These are phyloP conservation scores for Umimayanthus chanpuru DNA, from an alignment of 92 coral and sea anemone genomes.

Conservation along the genomic window DNA sequence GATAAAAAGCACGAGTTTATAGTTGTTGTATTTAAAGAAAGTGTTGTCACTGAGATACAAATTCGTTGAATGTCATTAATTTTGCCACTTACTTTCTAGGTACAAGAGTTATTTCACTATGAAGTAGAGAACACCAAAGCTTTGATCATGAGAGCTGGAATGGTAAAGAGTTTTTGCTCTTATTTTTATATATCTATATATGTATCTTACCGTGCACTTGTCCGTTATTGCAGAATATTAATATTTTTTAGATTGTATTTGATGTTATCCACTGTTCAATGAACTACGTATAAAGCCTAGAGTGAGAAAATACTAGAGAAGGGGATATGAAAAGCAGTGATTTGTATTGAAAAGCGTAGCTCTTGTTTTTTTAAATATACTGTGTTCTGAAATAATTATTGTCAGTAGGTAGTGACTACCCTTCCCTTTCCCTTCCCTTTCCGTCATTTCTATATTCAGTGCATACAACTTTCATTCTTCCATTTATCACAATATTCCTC, in stretches of 20 bases:
- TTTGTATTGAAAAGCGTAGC: too few species aligned
- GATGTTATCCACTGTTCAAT: too few species aligned
- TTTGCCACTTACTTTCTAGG: constrained; percentile 44
- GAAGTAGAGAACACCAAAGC: constrained; percentile 88
- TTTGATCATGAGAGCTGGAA: constrained; percentile 82
- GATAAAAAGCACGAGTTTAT: too few species aligned
- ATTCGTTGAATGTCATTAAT: too few species aligned
- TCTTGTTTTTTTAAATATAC: background rate
- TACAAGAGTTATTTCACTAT: constrained; percentile 93
- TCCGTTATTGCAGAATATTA: background rate
- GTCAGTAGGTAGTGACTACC: background rate
- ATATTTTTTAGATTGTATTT: background rate
- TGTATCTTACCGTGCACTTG: too few species aligned
- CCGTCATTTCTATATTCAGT: too few species aligned
- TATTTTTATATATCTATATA: background rate
- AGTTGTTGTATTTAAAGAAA: too few species aligned
- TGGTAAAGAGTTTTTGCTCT: constrained; percentile 50
- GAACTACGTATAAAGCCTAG: too few species aligned
- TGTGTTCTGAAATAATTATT: background rate
- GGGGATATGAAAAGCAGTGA: background rate
- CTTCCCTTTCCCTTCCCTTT: too few species aligned
- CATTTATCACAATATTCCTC: too few species aligned
- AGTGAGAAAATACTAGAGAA: background rate
- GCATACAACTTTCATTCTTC: too few species aligned
- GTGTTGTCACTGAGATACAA: too few species aligned